These are phyloP conservation scores for Hydractinia symbiolongicarpus DNA, from an alignment of 30 jellyfish, hydroid and myxozoan genomes.

Conservation along the genomic window DNA sequence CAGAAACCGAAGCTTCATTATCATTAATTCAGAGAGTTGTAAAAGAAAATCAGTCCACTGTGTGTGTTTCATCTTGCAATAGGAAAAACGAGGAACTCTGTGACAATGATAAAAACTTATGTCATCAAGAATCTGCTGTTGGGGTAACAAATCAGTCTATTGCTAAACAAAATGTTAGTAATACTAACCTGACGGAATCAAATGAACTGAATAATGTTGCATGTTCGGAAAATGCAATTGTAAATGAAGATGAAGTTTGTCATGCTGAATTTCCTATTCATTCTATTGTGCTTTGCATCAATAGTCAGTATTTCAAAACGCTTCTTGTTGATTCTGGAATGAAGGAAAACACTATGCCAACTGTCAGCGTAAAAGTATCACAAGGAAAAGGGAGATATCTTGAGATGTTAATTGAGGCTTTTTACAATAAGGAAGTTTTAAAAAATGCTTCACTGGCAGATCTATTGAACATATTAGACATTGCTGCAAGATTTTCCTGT, in stretches of 20 bases:
- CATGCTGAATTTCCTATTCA: constrained; percentile 29
- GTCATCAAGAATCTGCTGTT: no score
- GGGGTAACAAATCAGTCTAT: no score
- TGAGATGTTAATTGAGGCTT: constrained; percentile 25
- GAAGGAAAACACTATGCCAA: constrained; percentile 15
- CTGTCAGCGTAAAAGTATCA: constrained; percentile 10
- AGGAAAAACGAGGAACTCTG: no score
- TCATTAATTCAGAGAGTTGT: no score
- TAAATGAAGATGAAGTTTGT: neutral
- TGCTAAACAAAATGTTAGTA: no score
- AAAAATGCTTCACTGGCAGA: constrained; percentile 17
- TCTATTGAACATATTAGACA: constrained; percentile 17
- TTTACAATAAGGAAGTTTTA: constrained; percentile 8
- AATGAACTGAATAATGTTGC: no score
- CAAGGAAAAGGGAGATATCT: constrained; percentile 29
- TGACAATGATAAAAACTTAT: no score
- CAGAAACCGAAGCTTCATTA: no score
- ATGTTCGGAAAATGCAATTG: no score
- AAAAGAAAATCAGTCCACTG: no score
- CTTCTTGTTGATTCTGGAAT: constrained; percentile 42
- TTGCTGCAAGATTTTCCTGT: constrained; percentile 37
- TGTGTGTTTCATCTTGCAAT: no score
- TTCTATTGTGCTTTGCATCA: constrained; percentile 23
- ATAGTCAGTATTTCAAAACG: constrained; percentile 14
- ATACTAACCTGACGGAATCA: no score